Percentiles rank a stretch among this genome's conserved stretches.
Conservation (phyloP, 1,140 invertebrate genomes). For the Pseudachorutes palmiensis region DNA sequence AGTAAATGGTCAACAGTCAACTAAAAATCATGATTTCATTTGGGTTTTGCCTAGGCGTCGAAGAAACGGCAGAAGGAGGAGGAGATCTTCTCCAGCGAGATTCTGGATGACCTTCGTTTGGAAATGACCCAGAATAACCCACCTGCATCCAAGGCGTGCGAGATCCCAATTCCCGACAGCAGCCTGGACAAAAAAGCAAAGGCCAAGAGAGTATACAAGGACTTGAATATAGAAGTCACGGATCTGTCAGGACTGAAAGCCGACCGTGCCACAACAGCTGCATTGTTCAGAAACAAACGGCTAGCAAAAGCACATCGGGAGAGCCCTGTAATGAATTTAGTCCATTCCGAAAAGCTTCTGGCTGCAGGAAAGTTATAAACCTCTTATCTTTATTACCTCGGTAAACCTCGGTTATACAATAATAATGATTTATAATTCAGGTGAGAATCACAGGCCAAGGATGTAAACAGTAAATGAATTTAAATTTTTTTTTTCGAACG, state of each 20-base stretch:
- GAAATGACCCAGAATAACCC: neutral
- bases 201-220: neutral
- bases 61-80: neutral
- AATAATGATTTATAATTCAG: too few species aligned
- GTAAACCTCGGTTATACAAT: too few species aligned
- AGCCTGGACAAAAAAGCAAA: neutral
- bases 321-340: neutral
- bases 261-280: neutral
- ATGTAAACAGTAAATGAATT: too few species aligned
- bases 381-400: neutral
- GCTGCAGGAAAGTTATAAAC: slow-evolving; percentile 10
- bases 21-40: neutral
- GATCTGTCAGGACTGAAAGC: neutral
- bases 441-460: too few species aligned
- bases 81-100: neutral
- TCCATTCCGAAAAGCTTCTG: slow-evolving; percentile 3
- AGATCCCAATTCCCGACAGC: neutral
- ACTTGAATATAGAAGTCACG: slow-evolving; percentile 12
- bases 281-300: neutral
- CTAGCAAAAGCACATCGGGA: slow-evolving; percentile 7
- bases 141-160: neutral
- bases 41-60: neutral
- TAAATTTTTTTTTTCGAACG: too few species aligned
- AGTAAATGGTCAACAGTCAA: neutral
- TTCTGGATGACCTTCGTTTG: slow-evolving; percentile 1